phyloP scores from a whole-genome alignment of 2,113 vertebrate genomes.

The Neofelis nebulosa region DNA sequence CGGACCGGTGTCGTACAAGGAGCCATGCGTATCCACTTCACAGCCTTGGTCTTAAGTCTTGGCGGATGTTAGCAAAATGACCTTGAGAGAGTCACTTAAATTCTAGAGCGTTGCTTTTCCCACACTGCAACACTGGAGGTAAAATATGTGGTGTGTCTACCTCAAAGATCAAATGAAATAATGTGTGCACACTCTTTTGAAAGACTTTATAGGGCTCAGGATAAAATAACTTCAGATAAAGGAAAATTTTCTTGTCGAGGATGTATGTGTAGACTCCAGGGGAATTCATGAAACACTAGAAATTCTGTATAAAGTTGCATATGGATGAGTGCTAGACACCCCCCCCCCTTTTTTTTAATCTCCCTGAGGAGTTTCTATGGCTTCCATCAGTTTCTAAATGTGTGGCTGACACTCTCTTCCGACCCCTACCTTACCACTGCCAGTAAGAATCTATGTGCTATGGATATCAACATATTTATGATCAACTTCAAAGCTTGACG shows the following conservation, averaged over 20 bases:
- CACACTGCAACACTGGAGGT: constrained; percentile 8
- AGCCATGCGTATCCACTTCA: background rate
- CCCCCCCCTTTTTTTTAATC: background rate
- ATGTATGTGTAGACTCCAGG: background rate
- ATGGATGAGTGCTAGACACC: background rate
- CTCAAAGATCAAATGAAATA: constrained; percentile 26
- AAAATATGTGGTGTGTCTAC: constrained; percentile 15
- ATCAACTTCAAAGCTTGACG: background rate
- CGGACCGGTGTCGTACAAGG: background rate
- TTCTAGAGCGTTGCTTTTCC: background rate
- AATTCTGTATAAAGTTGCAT: background rate
- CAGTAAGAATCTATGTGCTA: background rate
- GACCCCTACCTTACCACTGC: background rate
- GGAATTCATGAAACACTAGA: background rate
- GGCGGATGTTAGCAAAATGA: background rate
- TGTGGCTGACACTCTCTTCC: background rate
- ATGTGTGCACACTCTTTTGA: background rate
- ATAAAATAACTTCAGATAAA: background rate
- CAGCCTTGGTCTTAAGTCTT: background rate
- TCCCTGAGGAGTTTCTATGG: background rate
- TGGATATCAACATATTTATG: background rate
- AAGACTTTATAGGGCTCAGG: background rate
- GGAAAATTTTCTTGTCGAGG: background rate
- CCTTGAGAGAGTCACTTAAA: background rate
- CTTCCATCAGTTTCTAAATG: background rate